phyloP scores from a whole-genome alignment of 2,797 vertebrate genomes.

The Choloepus didactylus region DNA sequence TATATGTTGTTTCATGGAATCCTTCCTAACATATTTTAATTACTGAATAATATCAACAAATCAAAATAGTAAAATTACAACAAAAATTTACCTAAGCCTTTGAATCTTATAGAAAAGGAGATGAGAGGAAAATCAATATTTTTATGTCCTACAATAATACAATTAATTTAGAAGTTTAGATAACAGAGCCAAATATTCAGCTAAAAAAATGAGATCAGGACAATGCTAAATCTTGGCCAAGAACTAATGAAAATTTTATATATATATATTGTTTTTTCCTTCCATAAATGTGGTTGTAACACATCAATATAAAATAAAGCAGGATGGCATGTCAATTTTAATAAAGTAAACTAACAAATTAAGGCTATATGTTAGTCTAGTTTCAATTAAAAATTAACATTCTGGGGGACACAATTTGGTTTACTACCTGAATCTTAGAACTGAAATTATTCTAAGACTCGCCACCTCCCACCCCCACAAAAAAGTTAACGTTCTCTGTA shows the following conservation, averaged over 20 bases:
- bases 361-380: constrained; percentile 45
- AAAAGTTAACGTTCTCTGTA: constrained; percentile 41
- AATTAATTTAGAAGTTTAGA: background rate
- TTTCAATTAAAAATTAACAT: constrained; percentile 68
- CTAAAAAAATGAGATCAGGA: background rate
- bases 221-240: background rate
- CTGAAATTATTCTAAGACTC: no score
- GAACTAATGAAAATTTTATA: background rate
- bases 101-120: constrained; percentile 5
- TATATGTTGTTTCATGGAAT: background rate
- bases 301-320: background rate
- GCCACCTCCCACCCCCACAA: no score
- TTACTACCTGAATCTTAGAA: no score
- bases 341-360: constrained; percentile 55
- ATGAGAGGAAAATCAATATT: background rate
- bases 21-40: background rate
- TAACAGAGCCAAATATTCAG: background rate
- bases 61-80: background rate
- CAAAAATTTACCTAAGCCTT: background rate
- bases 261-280: background rate
- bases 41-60: background rate
- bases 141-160: background rate
- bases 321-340: constrained; percentile 41
- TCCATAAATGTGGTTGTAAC: background rate
- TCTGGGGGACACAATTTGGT: background rate